These are phyloP conservation scores for Olivierus martensii DNA, from an alignment of 1,140 invertebrate genomes.

Conservation along the genomic window DNA sequence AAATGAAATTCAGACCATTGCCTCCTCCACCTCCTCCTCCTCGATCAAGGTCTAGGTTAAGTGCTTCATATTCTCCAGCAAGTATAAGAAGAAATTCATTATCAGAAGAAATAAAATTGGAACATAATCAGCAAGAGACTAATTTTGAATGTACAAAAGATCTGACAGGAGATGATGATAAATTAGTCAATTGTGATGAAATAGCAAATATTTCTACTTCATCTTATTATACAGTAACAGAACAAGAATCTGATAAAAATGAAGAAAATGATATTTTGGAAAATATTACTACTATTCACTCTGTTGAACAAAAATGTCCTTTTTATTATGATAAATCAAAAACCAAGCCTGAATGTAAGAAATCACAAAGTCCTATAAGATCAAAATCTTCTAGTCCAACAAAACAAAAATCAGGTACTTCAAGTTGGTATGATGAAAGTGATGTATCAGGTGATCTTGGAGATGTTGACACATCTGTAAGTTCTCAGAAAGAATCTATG, in stretches of 20 bases:
- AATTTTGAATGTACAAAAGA: not conserved
- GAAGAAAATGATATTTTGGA: not conserved
- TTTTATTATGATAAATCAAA: slow-evolving; percentile 2
- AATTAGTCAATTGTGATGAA: not conserved
- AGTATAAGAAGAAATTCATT: slow-evolving; percentile 1
- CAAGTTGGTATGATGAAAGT: slow-evolving; percentile 17
- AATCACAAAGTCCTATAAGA: slow-evolving; percentile 1
- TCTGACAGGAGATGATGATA: not conserved
- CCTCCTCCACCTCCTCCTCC: slow-evolving; percentile 13
- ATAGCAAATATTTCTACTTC: not conserved
- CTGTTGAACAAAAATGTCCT: not conserved
- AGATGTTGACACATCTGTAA: slow-evolving; percentile 3
- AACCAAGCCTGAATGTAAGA: not conserved
- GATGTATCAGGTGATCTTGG: slow-evolving; percentile 9
- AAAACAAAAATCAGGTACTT: not conserved
- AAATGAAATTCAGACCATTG: slow-evolving; percentile 5
- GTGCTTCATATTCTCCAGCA: not conserved
- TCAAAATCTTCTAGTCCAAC: too few relatives aligned
- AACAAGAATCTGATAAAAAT: not conserved
- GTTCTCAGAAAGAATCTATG: not conserved
- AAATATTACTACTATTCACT: not conserved
- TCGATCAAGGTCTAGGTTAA: slow-evolving; percentile 6
- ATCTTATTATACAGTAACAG: not conserved
- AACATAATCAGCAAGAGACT: not conserved
- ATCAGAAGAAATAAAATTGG: not conserved